Base-by-base conservation (phyloP, 2,888 invertebrate genomes). In the Lithosia quadra region DNA sequence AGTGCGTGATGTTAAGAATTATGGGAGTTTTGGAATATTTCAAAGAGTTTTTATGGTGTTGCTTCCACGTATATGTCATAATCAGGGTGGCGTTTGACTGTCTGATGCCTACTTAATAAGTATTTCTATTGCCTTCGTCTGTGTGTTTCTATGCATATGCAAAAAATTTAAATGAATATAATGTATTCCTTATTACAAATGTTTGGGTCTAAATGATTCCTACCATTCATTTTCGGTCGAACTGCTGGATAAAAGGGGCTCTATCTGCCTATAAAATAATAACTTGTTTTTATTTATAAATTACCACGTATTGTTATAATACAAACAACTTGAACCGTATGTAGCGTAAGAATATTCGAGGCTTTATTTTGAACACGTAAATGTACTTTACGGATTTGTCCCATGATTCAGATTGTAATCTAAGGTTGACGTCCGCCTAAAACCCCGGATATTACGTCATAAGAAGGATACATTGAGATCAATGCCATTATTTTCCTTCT, bases 391-490 rank as follows among this genome's bases (percentile, higher is more conserved):
- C 24, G 56, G 55, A 64, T 64, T 24, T 39, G 56, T 64, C 56
- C 56, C 56, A 24, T 33, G 22, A 64, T n/a, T 28, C 43, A 65
- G 21, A 53, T 62, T 62, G 24, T 43, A 62, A 62, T 49, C 63
- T 63, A 24, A 8, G 10, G 55, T 34, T 24, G 36, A 55, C 18
- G 24, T 22, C 9, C 34, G 21, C 8, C 63, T 63, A 34, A 56
- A 56, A 36, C 53, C 63, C 34, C 33, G 63, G 34, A 55, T 56
- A 63, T 21, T 34, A 22, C 9, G 11, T 24, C 22, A 57, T 13
- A 56, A 10, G 13, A 22, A 11, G n/a, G 34, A 59, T 36, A 59
- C 13, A 60, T 60, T 60, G 8, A 36, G 10, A 60, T 21, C 22
- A 60, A 36, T 22, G 22, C 7, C 9, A 49, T 49, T 60, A 56